Percentiles rank a stretch among this genome's conserved stretches.
These are phyloP conservation scores for Pomatorhinus ruficollis DNA, from an alignment of 2,113 vertebrate species.

Conservation along the genomic window DNA sequence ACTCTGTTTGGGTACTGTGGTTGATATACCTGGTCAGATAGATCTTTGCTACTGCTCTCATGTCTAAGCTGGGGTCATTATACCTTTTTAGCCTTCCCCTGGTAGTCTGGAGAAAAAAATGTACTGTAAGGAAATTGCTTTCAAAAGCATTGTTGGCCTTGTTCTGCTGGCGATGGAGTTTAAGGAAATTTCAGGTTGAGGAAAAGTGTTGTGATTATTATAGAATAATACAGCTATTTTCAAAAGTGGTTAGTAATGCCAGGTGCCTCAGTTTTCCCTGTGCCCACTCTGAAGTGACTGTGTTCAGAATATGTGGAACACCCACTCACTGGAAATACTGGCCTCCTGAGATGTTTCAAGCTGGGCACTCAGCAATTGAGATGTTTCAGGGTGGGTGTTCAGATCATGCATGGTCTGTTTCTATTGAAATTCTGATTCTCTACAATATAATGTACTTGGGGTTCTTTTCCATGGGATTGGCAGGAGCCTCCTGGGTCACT, in stretches of 20 bases:
- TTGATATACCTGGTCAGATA: background rate
- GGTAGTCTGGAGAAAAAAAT: background rate
- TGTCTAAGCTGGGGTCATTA: background rate
- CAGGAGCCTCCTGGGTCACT: background rate
- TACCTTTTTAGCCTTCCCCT: background rate
- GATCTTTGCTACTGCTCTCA: background rate
- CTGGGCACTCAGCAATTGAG: background rate
- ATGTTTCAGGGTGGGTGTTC: background rate
- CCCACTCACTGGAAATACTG: background rate
- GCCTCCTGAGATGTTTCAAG: background rate
- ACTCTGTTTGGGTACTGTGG: background rate
- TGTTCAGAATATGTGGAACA: background rate
- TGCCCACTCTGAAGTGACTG: background rate
- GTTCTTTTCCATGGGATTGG: background rate
- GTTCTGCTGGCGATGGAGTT: background rate
- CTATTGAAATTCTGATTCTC: background rate
- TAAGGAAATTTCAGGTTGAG: conserved; percentile 16
- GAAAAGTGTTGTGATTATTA: conserved; percentile 14
- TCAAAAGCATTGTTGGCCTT: conserved; percentile 1
- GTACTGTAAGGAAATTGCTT: background rate
- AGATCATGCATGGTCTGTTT: background rate
- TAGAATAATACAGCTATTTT: background rate
- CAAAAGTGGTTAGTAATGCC: background rate
- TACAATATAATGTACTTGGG: background rate
- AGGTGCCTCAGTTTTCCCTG: background rate